Base-by-base conservation (phyloP, 2,797 vertebrate species). In the Hafferia zeledoni region DNA sequence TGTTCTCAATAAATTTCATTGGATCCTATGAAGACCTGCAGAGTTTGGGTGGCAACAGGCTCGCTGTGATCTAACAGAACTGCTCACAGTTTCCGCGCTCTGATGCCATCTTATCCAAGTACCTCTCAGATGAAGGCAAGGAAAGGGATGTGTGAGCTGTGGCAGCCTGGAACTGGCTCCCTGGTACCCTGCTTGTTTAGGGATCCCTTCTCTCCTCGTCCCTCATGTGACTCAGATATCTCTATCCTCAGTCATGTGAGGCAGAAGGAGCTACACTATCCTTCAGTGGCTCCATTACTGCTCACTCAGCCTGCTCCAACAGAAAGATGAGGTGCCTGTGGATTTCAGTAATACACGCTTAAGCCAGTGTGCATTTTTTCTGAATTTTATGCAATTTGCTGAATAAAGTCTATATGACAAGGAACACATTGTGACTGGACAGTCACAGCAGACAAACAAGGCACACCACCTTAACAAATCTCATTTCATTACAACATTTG, bases 151-250 rank as follows among this genome's bases (percentile, higher is more conserved):
- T 2, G 2, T 27, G 43, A 92, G 39, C 65, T 74, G 60, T 20
- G 28, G 68, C 49, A 81, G 69, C 69, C 44, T 55, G 39, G 24
- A 64, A 41, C 44, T 35, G 35, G 15, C 41, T 87, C 78, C 69
- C 52, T 25, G 44, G 41, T 19, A 22, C 44, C 16, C 47, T 37
- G 23, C 28, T 31, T 65, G 25, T 55, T 55, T 13, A 65, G 80
- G n/a, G 37, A 61, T 31, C n/a, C 50, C 25, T 71, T 18, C 20
- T 3, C 30, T 35, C 37, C 33, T 76, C 64, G 52, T 52, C 25
- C 31, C 41, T 43, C 24, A 15, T 0, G 0, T n/a, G 28, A 70
- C 61, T 53, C 33, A 80, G 63, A 52, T 9, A 56, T 2, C 46
- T 20, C 4, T 10, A 27, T 3, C 28, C 16, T 60, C 28, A 47